A percentile compares a stretch with the other conserved stretches of the same genome.
Evolutionary conservation across 2,113 vertebrate species (phyloP).

Genomic region (Micromys minutus): DNA sequence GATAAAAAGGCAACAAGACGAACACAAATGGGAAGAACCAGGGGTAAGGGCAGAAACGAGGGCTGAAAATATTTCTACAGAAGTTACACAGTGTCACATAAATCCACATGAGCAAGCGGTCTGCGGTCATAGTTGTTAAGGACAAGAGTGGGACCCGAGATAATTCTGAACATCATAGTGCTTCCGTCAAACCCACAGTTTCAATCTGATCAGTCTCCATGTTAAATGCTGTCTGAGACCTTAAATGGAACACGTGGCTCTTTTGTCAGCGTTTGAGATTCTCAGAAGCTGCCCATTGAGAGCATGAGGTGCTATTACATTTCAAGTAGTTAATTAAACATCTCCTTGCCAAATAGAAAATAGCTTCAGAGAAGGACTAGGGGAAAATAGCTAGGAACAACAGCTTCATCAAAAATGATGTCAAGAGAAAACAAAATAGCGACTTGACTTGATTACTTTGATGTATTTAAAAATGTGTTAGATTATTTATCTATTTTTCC

Average conservation of each 20-base stretch:
- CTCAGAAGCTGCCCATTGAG: not conserved
- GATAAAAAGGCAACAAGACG: not conserved
- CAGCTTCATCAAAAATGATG: not conserved
- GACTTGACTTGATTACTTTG: not conserved
- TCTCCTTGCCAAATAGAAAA: slow-evolving; percentile 4
- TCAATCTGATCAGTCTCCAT: not conserved
- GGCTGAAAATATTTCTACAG: not conserved
- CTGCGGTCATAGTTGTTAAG: not conserved
- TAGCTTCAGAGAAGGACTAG: not conserved
- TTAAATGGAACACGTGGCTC: not conserved
- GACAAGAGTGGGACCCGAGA: not conserved
- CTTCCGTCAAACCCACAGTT: not conserved
- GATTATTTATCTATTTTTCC: not conserved
- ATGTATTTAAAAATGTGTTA: not conserved
- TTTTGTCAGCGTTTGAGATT: not conserved
- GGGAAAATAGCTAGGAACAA: not conserved
- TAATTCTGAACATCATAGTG: not conserved
- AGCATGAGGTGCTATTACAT: not conserved
- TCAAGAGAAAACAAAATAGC: not conserved
- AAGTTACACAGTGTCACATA: not conserved
- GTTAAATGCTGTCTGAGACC: slow-evolving; percentile 3
- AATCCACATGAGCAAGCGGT: not conserved
- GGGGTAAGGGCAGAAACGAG: not conserved
- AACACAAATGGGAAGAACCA: not conserved
- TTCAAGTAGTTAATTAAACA: slow-evolving; percentile 39